A percentile compares a stretch with the other conserved stretches of the same genome.
Conservation (phyloP, 2,113 vertebrate species). For the Macquaria ambigua region DNA sequence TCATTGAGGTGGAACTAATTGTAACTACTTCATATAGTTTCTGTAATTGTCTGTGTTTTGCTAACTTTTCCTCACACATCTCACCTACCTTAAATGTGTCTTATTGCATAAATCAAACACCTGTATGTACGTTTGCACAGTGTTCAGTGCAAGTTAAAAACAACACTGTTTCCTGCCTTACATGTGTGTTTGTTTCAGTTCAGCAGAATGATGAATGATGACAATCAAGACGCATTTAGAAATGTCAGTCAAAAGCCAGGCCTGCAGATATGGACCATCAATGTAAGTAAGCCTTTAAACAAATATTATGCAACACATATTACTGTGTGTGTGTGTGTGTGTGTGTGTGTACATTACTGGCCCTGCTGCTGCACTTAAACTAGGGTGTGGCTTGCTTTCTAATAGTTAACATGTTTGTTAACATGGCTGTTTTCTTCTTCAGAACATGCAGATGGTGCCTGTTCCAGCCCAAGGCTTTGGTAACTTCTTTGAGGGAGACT, state of each 20-base stretch:
- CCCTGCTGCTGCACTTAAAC: neutral
- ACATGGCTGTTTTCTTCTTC: slow-evolving; percentile 45
- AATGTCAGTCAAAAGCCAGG: slow-evolving; percentile 84
- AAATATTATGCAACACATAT: neutral
- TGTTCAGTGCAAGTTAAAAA: neutral
- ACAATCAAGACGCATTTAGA: slow-evolving; percentile 68
- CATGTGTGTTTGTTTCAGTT: slow-evolving; percentile 70
- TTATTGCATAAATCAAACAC: neutral
- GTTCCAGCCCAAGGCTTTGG: slow-evolving; percentile 87
- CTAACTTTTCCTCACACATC: neutral
- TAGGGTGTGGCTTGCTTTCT: neutral
- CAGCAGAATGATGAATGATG: slow-evolving; percentile 85
- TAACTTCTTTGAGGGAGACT: slow-evolving; percentile 93
- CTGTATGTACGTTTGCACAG: neutral
- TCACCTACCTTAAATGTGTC: neutral
- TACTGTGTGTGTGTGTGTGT: neutral
- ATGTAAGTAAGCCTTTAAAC: slow-evolving; percentile 84
- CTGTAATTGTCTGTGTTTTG: neutral
- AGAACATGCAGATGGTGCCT: slow-evolving; percentile 92
- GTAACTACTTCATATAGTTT: neutral
- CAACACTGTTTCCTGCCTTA: neutral
- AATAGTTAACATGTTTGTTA: neutral
- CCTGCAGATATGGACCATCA: slow-evolving; percentile 94
- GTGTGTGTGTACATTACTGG: neutral
- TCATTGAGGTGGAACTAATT: neutral